These are phyloP conservation scores for Drosophila suboccidentalis DNA, from an alignment of 2,888 invertebrate genomes.

Conservation along the genomic window DNA sequence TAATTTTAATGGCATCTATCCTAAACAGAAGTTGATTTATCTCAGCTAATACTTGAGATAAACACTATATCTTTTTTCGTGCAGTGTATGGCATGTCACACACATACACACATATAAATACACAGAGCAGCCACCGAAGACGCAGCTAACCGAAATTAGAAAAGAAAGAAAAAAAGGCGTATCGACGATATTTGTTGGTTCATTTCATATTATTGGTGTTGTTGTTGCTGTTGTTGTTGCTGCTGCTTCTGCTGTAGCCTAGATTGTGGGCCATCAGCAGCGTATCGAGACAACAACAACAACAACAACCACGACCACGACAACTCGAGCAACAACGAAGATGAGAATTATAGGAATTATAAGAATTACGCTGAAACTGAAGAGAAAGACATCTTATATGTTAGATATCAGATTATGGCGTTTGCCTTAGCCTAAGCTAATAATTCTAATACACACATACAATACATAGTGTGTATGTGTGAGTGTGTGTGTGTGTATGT, in stretches of 20 bases:
- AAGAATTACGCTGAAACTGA: slow-evolving; percentile 74
- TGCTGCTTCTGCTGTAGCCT: slow-evolving; percentile 21
- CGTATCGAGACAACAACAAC: slow-evolving; percentile 20
- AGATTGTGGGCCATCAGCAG: slow-evolving; percentile 58
- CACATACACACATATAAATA: slow-evolving; percentile 2
- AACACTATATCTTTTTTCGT: slow-evolving; percentile 19
- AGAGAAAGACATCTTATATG: slow-evolving; percentile 65
- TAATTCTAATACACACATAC: slow-evolving; percentile 53
- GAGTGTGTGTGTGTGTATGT: slow-evolving; percentile 50
- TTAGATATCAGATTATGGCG: slow-evolving; percentile 76
- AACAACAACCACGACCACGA: slow-evolving; percentile 17
- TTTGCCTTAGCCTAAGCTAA: slow-evolving; percentile 72
- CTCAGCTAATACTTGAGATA: not conserved
- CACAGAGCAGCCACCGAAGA: slow-evolving; percentile 16
- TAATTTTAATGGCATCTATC: not conserved
- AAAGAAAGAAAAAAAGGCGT: slow-evolving; percentile 62
- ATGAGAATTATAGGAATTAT: slow-evolving; percentile 71
- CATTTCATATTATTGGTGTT: slow-evolving; percentile 25
- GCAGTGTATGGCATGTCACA: slow-evolving; percentile 38
- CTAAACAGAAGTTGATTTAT: not conserved
- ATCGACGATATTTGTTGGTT: slow-evolving; percentile 31
- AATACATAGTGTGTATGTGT: slow-evolving; percentile 5
- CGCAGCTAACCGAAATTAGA: slow-evolving; percentile 58
- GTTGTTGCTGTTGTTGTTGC: slow-evolving; percentile 21
- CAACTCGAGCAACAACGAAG: slow-evolving; percentile 23